Evolutionary conservation across 2,888 invertebrate genomes (phyloP).

Genomic region (Agrochola litura): DNA sequence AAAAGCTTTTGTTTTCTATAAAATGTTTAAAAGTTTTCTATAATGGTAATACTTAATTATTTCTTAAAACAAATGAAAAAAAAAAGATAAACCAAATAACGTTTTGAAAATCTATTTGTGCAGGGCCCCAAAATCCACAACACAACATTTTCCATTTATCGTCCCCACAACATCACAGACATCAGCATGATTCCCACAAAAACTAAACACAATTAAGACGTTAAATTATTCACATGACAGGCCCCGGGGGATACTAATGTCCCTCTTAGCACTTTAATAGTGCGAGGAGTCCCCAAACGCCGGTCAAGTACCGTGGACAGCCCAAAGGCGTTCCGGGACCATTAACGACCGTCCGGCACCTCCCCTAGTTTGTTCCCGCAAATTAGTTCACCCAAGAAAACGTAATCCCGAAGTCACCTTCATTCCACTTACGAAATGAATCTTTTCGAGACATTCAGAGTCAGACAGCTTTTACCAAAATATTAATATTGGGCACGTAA

Average conservation of each 20-base stretch:
- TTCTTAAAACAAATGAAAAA: not conserved
- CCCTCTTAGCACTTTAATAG: conserved; percentile 90
- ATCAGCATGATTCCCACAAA: conserved; percentile 69
- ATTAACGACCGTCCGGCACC: conserved; percentile 81
- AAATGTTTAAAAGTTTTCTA: too few species aligned
- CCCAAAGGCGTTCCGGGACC: conserved; percentile 84
- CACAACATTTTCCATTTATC: conserved; percentile 3
- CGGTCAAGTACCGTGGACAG: conserved; percentile 86
- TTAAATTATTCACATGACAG: conserved; percentile 88
- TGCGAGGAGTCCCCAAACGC: conserved; percentile 79
- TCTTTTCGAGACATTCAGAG: conserved; percentile 72
- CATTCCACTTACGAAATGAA: conserved; percentile 74
- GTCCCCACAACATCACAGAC: conserved; percentile 20
- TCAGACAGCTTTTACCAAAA: conserved; percentile 75
- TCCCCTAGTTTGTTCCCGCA: conserved; percentile 88
- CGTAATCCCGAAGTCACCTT: conserved; percentile 67
- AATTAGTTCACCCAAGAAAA: conserved; percentile 80
- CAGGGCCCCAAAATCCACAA: not conserved
- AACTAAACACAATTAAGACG: conserved; percentile 85
- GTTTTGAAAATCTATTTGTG: not conserved
- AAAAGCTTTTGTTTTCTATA: not conserved
- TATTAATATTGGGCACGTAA: conserved; percentile 86
- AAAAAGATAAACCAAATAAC: too few species aligned
- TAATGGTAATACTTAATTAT: not conserved
- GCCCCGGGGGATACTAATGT: conserved; percentile 86